Percentiles rank a stretch among this genome's conserved stretches.
Conservation (phyloP, 64 coral and sea anemone species). For the Hydrozoanthus tunicans region DNA sequence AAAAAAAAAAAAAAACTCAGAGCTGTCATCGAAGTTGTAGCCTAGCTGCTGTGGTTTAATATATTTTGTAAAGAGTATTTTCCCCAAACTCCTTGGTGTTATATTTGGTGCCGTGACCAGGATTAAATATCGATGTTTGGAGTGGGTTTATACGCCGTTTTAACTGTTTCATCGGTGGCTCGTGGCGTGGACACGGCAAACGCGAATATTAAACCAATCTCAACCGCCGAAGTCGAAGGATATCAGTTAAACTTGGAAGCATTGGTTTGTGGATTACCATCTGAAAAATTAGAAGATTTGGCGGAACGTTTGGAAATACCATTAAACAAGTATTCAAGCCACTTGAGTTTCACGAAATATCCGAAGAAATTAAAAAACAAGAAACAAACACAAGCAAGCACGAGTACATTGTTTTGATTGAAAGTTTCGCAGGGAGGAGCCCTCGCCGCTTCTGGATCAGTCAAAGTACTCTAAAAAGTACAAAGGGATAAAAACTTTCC, state of each 20-base stretch:
- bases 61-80: too few relatives aligned
- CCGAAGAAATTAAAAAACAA: neutral
- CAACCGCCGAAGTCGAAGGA: neutral
- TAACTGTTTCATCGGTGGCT: too few relatives aligned
- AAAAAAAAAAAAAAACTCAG: too few relatives aligned
- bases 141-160: too few relatives aligned
- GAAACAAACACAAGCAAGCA: neutral
- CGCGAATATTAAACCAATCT: neutral
- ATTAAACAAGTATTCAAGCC: neutral
- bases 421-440: neutral
- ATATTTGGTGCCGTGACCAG: too few relatives aligned
- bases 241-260: neutral
- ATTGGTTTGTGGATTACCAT: neutral
- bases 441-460: neutral
- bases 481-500: too few relatives aligned
- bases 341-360: neutral
- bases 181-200: too few relatives aligned
- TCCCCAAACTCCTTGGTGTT: too few relatives aligned
- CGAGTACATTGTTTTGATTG: neutral
- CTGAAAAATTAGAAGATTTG: neutral
- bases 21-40: too few relatives aligned
- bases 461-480: neutral
- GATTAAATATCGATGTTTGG: too few relatives aligned
- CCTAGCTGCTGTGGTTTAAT: too few relatives aligned
- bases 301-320: constrained; percentile 6